Conservation (phyloP, 2,797 vertebrate species). For the Lindbergichthys nudifrons region DNA sequence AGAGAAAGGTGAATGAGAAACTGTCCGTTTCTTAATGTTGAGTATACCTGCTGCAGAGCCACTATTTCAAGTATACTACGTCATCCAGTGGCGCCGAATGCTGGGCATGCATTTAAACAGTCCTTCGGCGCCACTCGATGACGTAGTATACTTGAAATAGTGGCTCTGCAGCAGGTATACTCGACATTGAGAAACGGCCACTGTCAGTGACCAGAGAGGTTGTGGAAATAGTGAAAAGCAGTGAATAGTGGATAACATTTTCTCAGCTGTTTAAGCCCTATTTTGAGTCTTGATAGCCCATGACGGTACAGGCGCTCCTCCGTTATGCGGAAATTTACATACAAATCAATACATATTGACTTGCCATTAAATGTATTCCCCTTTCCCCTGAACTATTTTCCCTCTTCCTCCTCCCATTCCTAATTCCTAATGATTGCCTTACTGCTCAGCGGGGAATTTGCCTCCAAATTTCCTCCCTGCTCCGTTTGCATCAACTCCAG, state of each 20-base stretch:
- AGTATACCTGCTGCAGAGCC: no score
- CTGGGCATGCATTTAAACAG: no score
- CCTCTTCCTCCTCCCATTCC: conserved; percentile 49
- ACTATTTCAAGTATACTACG: no score
- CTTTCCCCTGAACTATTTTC: conserved; percentile 66
- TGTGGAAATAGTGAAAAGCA: conserved; percentile 23
- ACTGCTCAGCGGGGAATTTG: conserved; percentile 66
- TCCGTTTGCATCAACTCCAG: conserved; percentile 52
- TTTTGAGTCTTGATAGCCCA: conserved; percentile 53
- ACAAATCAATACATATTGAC: conserved; percentile 79
- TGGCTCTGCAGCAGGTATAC: no score
- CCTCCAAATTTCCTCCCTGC: conserved; percentile 36
- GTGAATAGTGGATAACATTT: conserved; percentile 47
- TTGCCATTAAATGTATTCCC: conserved; percentile 73
- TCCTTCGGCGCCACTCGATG: no score
- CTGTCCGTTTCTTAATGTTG: no score
- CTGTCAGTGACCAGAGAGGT: conserved; percentile 45
- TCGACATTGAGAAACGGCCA: no score
- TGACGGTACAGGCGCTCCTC: conserved; percentile 38
- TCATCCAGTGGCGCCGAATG: no score
- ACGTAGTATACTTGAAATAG: no score
- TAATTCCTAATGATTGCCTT: conserved; percentile 78
- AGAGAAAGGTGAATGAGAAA: conserved; percentile 56
- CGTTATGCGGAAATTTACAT: conserved; percentile 71
- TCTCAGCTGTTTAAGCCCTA: conserved; percentile 63